phyloP scores from a whole-genome alignment of 2,797 vertebrate genomes.

The Morus bassanus region DNA sequence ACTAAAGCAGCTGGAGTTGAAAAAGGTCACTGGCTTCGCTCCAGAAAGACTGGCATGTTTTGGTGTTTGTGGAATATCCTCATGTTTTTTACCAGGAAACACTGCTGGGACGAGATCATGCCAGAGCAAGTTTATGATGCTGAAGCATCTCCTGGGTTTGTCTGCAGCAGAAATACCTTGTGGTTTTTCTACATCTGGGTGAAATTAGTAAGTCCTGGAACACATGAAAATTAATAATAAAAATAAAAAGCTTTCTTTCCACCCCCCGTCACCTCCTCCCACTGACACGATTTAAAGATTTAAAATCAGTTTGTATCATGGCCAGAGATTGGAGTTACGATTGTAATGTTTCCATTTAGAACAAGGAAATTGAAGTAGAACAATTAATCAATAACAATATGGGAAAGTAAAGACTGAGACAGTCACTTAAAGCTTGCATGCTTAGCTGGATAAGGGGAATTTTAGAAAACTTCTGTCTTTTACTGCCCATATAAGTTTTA shows the following conservation, averaged over 20 bases:
- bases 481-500: conserved; percentile 24
- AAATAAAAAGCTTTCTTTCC: conserved; percentile 52
- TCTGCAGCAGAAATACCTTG: conserved; percentile 41
- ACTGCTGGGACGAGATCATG: not conserved
- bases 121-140: conserved; percentile 24
- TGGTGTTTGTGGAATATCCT: conserved; percentile 25
- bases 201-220: conserved; percentile 40
- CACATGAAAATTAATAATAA: conserved; percentile 54
- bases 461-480: conserved; percentile 38
- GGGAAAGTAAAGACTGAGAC: conserved; percentile 28
- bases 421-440: conserved; percentile 9
- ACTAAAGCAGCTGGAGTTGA: conserved; percentile 1
- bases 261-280: conserved; percentile 15
- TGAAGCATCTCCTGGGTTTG: not conserved
- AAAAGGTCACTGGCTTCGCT: conserved; percentile 6
- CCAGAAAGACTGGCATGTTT: not conserved
- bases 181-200: conserved; percentile 30
- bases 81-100: not conserved
- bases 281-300: conserved; percentile 40
- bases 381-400: conserved; percentile 56
- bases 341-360: conserved; percentile 47
- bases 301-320: conserved; percentile 2
- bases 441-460: conserved; percentile 18
- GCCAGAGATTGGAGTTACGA: conserved; percentile 20
- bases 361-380: conserved; percentile 50